Conservation (phyloP, 2,888 invertebrate species). For the Silvanus unidentatus region DNA sequence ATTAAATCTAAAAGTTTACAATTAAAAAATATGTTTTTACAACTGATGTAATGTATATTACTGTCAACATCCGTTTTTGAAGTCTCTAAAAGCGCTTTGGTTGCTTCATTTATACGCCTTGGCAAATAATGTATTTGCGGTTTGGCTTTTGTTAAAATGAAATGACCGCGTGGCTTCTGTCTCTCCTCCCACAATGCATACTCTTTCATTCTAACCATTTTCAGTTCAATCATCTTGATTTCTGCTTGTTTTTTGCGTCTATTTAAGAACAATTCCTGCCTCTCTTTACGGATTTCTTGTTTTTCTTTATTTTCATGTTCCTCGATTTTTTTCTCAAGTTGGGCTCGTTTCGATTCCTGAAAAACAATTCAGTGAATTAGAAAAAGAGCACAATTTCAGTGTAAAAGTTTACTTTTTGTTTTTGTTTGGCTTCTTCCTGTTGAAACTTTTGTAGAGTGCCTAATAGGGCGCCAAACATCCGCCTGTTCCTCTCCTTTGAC, state of each 20-base stretch:
- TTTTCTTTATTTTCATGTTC: slow-evolving; percentile 83
- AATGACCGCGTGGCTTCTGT: slow-evolving; percentile 70
- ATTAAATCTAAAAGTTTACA: slow-evolving; percentile 52
- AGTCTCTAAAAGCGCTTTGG: slow-evolving; percentile 59
- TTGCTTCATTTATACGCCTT: slow-evolving; percentile 65
- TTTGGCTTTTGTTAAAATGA: slow-evolving; percentile 80
- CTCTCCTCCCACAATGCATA: slow-evolving; percentile 83
- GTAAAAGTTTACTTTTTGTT: slow-evolving; percentile 60
- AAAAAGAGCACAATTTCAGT: not conserved
- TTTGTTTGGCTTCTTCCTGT: slow-evolving; percentile 85
- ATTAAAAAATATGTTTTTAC: too few relatives aligned
- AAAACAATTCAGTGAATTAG: slow-evolving; percentile 17
- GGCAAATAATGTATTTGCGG: slow-evolving; percentile 88
- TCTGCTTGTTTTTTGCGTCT: slow-evolving; percentile 83
- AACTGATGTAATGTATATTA: slow-evolving; percentile 44
- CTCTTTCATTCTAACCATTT: slow-evolving; percentile 81
- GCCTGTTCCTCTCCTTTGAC: slow-evolving; percentile 74
- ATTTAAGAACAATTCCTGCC: slow-evolving; percentile 78
- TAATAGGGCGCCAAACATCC: slow-evolving; percentile 93
- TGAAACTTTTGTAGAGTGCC: slow-evolving; percentile 95
- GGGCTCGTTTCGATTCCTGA: slow-evolving; percentile 73
- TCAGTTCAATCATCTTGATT: slow-evolving; percentile 82
- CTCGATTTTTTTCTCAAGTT: slow-evolving; percentile 90
- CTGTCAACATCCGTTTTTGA: slow-evolving; percentile 61
- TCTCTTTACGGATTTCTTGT: slow-evolving; percentile 75